Conservation (phyloP, 2,113 vertebrate genomes). For the Notothenia coriiceps region DNA sequence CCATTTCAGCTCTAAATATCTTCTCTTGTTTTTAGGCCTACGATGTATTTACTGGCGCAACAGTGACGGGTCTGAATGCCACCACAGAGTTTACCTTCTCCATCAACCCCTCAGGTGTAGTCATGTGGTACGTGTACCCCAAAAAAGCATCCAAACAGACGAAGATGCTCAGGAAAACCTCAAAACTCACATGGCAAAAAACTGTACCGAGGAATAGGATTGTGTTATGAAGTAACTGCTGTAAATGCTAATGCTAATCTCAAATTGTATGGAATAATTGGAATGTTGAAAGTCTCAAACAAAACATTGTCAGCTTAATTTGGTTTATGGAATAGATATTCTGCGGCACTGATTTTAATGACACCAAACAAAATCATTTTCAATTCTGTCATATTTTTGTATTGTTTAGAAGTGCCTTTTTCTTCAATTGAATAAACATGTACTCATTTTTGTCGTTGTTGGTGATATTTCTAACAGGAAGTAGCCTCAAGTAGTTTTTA, state of each 20-base stretch:
- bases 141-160: background rate
- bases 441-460: background rate
- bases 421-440: background rate
- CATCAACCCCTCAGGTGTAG: slow-evolving; percentile 89
- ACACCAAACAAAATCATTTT: background rate
- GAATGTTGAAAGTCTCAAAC: background rate
- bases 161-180: background rate
- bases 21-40: slow-evolving; percentile 75
- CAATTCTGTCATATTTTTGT: background rate
- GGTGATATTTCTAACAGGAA: background rate
- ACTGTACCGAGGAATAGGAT: background rate
- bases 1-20: background rate
- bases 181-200: background rate
- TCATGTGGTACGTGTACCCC: slow-evolving; percentile 89
- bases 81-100: slow-evolving; percentile 79
- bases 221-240: slow-evolving; percentile 23
- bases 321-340: background rate
- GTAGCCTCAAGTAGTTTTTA: background rate
- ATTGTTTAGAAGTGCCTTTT: background rate
- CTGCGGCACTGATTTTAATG: background rate
- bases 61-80: slow-evolving; percentile 64
- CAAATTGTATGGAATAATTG: background rate
- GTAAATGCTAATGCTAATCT: background rate
- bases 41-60: slow-evolving; percentile 80
- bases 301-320: background rate